Percentiles rank a stretch among this genome's conserved stretches.
These are phyloP conservation scores for Piscicola geometra DNA, from an alignment of 2,888 invertebrate species.

Conservation along the genomic window DNA sequence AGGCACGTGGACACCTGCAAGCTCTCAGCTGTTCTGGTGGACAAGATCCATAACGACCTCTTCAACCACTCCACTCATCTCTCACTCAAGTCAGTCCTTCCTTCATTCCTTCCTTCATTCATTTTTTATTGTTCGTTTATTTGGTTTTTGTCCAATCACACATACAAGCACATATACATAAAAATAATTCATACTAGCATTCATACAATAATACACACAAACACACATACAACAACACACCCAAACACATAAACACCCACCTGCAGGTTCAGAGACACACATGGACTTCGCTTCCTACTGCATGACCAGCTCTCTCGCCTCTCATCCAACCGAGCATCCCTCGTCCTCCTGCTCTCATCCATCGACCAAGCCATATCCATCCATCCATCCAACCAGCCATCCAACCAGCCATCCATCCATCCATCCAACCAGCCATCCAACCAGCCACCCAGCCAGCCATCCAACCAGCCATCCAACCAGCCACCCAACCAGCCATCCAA, in stretches of 20 bases:
- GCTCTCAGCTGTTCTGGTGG: constrained; percentile 48
- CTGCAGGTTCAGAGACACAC: constrained; percentile 50
- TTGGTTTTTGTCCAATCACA: background rate
- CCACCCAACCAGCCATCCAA: constrained; percentile 52
- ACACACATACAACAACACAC: background rate
- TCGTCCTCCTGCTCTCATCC: constrained; percentile 44
- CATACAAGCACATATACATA: too few relatives aligned
- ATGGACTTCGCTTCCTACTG: constrained; percentile 54
- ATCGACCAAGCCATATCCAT: background rate
- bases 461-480: constrained; percentile 39
- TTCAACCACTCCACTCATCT: constrained; percentile 38
- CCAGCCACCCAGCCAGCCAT: too few relatives aligned
- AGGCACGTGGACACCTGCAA: constrained; percentile 45
- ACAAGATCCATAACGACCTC: constrained; percentile 49
- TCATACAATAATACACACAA: background rate
- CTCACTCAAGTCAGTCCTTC: too few relatives aligned
- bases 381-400: background rate
- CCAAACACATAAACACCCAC: background rate
- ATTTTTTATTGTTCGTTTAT: background rate
- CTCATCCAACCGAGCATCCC: constrained; percentile 50
- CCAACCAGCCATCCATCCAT: too few relatives aligned
- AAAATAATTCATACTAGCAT: background rate
- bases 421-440: too few relatives aligned
- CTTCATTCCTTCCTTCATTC: too few relatives aligned
- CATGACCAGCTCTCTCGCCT: constrained; percentile 52